phyloP scores from a whole-genome alignment of 2,113 vertebrate species.

The Butastur rufipennis region DNA sequence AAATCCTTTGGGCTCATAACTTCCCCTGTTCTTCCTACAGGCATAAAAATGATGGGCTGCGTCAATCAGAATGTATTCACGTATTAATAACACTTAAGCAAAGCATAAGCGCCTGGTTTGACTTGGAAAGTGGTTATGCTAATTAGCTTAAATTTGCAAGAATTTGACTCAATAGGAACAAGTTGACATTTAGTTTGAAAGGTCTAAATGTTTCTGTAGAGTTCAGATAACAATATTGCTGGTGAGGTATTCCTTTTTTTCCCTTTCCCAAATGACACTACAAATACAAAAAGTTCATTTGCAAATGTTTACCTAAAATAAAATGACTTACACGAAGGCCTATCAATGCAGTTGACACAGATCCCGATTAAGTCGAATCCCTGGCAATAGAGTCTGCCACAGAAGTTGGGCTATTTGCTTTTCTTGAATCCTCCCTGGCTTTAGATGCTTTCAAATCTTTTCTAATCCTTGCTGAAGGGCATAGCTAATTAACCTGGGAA shows the following conservation, averaged over 20 bases:
- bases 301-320: conserved; percentile 26
- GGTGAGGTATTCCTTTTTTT: neutral
- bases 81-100: neutral
- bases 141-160: conserved; percentile 47
- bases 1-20: neutral
- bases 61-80: neutral
- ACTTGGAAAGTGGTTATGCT: neutral
- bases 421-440: conserved; percentile 15
- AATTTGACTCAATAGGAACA: conserved; percentile 33
- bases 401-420: conserved; percentile 7
- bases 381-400: neutral
- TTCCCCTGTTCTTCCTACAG: neutral
- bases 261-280: neutral
- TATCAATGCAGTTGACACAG: neutral
- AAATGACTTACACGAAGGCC: neutral
- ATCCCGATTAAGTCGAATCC: neutral
- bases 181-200: conserved; percentile 58
- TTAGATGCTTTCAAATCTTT: neutral
- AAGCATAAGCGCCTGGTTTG: neutral
- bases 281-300: neutral
- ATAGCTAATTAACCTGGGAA: conserved; percentile 3
- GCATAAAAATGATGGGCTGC: neutral
- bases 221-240: neutral
- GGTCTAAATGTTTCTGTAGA: conserved; percentile 30
- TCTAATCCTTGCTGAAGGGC: conserved; percentile 23